Evolutionary conservation across 1,140 invertebrate species (phyloP), one percentile per base, ranked within the genome.

Genomic region (Littorina saxatilis): DNA sequence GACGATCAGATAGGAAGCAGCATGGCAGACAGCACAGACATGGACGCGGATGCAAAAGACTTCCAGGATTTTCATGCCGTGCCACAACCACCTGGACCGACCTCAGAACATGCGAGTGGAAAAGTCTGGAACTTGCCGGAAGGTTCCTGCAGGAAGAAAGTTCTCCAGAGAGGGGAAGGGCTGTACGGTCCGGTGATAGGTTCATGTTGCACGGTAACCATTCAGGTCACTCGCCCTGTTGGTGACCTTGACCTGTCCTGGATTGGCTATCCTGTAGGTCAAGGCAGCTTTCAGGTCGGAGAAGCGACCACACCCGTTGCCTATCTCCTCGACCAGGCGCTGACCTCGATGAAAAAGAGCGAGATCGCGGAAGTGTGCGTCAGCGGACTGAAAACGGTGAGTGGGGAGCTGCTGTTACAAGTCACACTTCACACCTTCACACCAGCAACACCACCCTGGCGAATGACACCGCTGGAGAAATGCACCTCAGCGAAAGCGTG

Each of bases 391-490:
- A 20, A 35, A n/a, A 70, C 66, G 20, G 35, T 58, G 32, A 27
- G 75, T 13, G 50, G 61, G 1, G 23, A 79, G 0, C 70, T 39
- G 13, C 27, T 81, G 50, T 79, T 82, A 27, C 23, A 40, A 32
- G 43, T 86, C 39, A 84, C 80, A 47, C 66, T 89, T 29, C 82
- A 80, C 37, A 75, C 47, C 29, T 87, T 90, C 55, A 80, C 84
- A 23, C 52, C 82, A 39, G 77, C 79, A 27, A 83, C 70, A 35
- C 82, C 81, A 3, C 66, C 63, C 58, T 87, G 84, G 83, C 47
- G 86, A 29, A 47, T 88, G 27, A 55, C 74, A 17, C 47, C 72
- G 15, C 79, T 85, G 39, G 86, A 90, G 47, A 88, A 88, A 70
- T 82, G 88, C 29, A 75, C 82, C 29, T 76, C 81, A 50, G 88